These are phyloP conservation scores for Morone saxatilis DNA, from an alignment of 2,113 vertebrate species.

Conservation along the genomic window DNA sequence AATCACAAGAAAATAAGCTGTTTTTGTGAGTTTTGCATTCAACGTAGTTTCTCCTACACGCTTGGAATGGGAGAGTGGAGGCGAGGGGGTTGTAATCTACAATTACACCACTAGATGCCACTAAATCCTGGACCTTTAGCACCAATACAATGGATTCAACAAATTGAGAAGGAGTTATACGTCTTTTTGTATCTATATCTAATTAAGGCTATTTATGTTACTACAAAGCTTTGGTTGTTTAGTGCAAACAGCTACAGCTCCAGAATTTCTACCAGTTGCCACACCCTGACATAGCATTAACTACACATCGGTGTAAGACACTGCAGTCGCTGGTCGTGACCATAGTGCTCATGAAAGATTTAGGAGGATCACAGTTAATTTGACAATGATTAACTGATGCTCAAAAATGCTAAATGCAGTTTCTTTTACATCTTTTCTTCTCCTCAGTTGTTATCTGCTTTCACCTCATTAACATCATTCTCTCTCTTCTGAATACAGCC, in stretches of 20 bases:
- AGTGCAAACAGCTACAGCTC: background rate
- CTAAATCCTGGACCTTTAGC: no score
- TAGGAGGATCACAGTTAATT: background rate
- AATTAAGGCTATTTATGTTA: no score
- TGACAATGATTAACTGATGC: constrained; percentile 8
- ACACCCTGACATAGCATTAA: background rate
- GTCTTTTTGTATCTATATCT: no score
- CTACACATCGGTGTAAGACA: background rate
- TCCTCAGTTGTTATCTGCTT: background rate
- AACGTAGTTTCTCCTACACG: no score
- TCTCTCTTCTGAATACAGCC: constrained; percentile 7
- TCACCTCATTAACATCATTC: constrained; percentile 25
- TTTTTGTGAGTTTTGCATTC: no score
- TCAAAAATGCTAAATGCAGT: constrained; percentile 2
- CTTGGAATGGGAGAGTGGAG: no score
- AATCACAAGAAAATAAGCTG: no score
- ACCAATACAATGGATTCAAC: no score
- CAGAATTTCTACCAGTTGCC: constrained; percentile 14
- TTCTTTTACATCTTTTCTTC: constrained; percentile 2
- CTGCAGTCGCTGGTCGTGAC: background rate
- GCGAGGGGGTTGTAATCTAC: no score
- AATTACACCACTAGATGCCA: no score
- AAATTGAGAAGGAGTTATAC: no score
- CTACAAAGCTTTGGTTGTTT: no score
- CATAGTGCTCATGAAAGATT: background rate